Conservation (phyloP, 2,113 vertebrate genomes). For the Pedionomus torquatus region DNA sequence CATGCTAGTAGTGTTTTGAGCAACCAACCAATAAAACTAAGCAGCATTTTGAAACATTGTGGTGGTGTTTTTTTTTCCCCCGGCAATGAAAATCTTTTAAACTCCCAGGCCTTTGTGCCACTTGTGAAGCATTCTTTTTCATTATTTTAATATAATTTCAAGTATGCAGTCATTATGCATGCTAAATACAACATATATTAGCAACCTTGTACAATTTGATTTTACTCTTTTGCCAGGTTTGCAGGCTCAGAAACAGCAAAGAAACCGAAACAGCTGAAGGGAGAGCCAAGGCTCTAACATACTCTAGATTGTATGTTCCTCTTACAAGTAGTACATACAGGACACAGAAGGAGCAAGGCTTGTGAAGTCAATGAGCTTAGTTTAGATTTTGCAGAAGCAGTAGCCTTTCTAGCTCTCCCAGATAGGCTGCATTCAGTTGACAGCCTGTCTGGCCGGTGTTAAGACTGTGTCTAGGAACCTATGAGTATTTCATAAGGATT, state of each 20-base stretch:
- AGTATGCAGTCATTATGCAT: rapidly evolving
- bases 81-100: not conserved
- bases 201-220: not conserved
- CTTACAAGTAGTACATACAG: not conserved
- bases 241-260: not conserved
- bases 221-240: not conserved
- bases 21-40: not conserved
- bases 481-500: not conserved
- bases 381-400: not conserved
- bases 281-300: not conserved
- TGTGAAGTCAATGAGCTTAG: not conserved
- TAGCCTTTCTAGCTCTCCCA: not conserved
- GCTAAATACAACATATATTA: not conserved
- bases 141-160: not conserved
- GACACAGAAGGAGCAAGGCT: not conserved
- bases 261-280: not conserved
- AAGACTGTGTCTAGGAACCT: not conserved
- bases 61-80: not conserved
- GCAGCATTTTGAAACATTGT: not conserved
- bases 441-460: not conserved
- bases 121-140: not conserved
- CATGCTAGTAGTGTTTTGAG: constrained; percentile 44
- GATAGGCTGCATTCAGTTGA: not conserved
- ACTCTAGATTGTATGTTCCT: not conserved
- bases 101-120: not conserved